Evolutionary conservation across 1,140 invertebrate species (phyloP), one percentile per base, ranked within the genome.

Genomic region (Akabosia matsudoensis): DNA sequence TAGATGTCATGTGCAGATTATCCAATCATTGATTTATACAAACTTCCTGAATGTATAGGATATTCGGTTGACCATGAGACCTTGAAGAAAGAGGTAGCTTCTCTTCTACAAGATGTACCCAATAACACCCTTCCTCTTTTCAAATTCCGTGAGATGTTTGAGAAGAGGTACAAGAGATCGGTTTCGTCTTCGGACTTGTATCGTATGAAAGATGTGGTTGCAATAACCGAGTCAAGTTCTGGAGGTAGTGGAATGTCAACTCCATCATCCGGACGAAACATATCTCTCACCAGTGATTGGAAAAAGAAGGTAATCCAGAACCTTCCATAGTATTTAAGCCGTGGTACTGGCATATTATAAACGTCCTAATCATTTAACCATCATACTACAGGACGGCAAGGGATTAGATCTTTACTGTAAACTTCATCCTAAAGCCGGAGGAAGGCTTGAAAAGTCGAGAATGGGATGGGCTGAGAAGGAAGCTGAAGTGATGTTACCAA

Each of bases 91-190:
- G 78, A 90, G 82, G 86, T 88, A 33, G 83, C 88, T 10, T 83
- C 86, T 22, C 79, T 90, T 26, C 83, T 90, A 2, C 84, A 88
- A 82, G 91, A 94, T 83, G 91, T 93, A 45, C 92, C 93, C 56
- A 89, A 89, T 0, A 89, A 91, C 82, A 88, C 88, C 78, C 85
- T 96, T 77, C 92, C 92, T 1, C 87, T 96, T 33, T 94, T 94
- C 83, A 93, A 93, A 84, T 94, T 96, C 80, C 89, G 93, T 73
- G 92, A 95, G 84, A 86, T 94, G 79, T 93, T 92, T 83, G 93
- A 95, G 84, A 91, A 90, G 80, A 89, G 93, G 75, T 95, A 91
- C 82, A 89, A 92, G 84, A 89, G 90, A 56, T 90, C 91, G 2
- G 89, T 94, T 24, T 91, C 91, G 80, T 89, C 94, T 0, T 91